Evolutionary conservation across 1,140 invertebrate genomes (phyloP).

Genomic region (Tetranychus urticae): DNA sequence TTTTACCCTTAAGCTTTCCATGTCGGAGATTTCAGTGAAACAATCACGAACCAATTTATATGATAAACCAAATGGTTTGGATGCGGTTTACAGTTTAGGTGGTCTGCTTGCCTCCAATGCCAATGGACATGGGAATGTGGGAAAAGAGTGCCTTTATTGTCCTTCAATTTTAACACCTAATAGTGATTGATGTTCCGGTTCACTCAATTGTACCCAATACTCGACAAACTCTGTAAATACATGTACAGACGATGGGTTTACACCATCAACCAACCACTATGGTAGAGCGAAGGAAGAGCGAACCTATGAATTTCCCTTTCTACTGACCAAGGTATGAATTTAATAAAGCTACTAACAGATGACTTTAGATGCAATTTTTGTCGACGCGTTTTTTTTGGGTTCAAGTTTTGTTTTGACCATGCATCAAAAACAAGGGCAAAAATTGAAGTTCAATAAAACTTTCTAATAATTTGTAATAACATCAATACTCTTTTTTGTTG

Average conservation of each 20-base stretch:
- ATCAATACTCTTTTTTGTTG: no score
- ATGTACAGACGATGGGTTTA: not conserved
- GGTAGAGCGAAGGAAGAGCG: not conserved
- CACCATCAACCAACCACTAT: not conserved
- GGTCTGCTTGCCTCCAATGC: no score
- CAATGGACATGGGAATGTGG: not conserved
- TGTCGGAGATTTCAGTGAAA: not conserved
- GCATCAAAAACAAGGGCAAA: no score
- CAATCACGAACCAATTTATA: not conserved
- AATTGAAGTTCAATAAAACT: no score
- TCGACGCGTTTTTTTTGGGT: no score
- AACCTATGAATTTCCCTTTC: not conserved
- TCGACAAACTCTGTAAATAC: not conserved
- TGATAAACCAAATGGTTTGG: not conserved
- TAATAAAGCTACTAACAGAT: no score
- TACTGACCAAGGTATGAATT: not conserved
- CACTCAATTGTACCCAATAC: not conserved
- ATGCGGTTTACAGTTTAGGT: no score
- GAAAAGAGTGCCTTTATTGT: slow-evolving; percentile 1
- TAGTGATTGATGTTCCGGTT: not conserved
- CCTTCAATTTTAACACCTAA: not conserved
- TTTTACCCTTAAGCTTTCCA: not conserved
- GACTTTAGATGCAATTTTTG: no score
- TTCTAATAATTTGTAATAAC: no score
- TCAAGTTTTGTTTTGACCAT: no score